Percentiles rank a stretch among this genome's conserved stretches.
phyloP scores from a whole-genome alignment of 2,797 vertebrate genomes.

The Galago senegalensis region DNA sequence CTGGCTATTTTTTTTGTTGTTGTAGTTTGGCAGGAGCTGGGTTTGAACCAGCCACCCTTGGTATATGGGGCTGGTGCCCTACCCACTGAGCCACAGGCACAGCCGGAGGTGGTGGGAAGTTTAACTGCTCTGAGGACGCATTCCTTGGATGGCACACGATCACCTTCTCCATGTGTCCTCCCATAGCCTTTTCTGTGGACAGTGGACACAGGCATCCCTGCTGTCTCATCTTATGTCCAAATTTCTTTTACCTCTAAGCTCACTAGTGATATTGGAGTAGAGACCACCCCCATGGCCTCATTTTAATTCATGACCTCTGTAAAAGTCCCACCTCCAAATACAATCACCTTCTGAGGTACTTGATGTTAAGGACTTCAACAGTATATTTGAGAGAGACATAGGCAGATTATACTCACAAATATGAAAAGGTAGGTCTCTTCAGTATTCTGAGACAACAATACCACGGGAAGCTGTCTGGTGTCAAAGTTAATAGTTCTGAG shows the following conservation, averaged over 20 bases:
- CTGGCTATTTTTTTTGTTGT: too few species aligned
- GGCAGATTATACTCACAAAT: background rate
- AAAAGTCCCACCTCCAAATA: background rate
- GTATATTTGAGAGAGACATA: background rate
- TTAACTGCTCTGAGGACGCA: background rate
- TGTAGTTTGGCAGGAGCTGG: too few species aligned
- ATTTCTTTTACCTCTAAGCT: background rate
- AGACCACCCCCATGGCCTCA: accelerated
- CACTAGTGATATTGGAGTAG: too few species aligned
- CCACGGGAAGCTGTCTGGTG: background rate
- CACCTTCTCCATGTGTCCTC: background rate
- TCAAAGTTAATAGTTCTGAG: background rate
- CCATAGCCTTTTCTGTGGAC: too few species aligned
- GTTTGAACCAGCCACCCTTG: too few species aligned
- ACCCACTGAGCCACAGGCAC: too few species aligned
- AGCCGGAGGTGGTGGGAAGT: accelerated
- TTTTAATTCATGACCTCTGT: background rate
- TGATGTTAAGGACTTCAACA: background rate
- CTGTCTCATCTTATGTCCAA: background rate
- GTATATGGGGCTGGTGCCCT: too few species aligned
- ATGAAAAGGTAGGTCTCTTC: background rate
- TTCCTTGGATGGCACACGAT: accelerated
- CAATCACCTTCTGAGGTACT: background rate
- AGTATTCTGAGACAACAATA: background rate
- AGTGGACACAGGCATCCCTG: accelerated